Base-by-base conservation (phyloP, 2,888 invertebrate species). In the Dermolepida albohirtum region DNA sequence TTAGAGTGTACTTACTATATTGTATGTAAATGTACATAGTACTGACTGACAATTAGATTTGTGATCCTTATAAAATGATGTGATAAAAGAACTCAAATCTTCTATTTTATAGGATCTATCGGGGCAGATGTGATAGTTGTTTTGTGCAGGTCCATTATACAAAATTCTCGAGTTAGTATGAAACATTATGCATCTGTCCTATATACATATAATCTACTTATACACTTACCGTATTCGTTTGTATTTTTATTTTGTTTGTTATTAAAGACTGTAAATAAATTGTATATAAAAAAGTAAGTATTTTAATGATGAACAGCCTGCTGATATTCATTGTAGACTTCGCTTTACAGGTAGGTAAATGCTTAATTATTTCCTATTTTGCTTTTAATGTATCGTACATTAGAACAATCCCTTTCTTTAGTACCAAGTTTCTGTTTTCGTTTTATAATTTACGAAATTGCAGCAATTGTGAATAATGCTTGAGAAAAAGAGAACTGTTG, bases 1-100 rank as follows among this genome's bases (percentile, higher is more conserved):
- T 6, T 34, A 8, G 4, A 34, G 34, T 8, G 34, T 10, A 10
- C 34, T 8, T 34, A 34, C 34, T 50, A 50, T 11, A 11, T 50
- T 22, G 22, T 22, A 50, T 55, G 22, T 17, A 4, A 16, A 22
- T 43, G 54, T 34, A 27, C 8, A 22, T 22, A 12, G 10, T 10
- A 40, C 40, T 50, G 59, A 51, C 17, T 22, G 40, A 41, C 22
- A 34, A 5, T 34, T 6, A 6, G 8, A 50, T 47, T 67, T 69
- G 68, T 64, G 73, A 73, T 73, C 72, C 71, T 71, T 63, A 68
- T 70, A 64, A 70, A 72, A 72, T 73, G 71, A 69, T 71, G 71
- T 73, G 73, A 73, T 71, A 73, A 65, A 51, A 55, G 44, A 66
- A 63, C 64, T 64, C 63, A 59, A 71, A 52, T 68, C 59, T 22